A percentile compares a stretch with the other conserved stretches of the same genome.
Conservation (phyloP, 37 sponge, comb jelly and placozoan species). For the Corticium candelabrum region DNA sequence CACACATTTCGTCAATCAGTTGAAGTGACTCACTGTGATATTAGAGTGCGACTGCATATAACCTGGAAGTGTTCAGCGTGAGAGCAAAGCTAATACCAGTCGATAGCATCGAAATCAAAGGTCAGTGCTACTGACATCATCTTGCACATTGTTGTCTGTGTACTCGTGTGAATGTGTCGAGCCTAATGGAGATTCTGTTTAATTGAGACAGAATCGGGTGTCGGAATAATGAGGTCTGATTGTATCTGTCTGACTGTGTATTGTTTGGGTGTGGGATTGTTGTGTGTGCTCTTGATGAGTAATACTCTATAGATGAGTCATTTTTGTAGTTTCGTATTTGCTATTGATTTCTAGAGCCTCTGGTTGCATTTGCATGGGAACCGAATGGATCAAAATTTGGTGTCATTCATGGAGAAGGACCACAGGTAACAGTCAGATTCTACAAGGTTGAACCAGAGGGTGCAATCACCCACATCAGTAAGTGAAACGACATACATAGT, state of each 20-base stretch:
- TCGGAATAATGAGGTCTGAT: no score
- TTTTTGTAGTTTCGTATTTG: not conserved
- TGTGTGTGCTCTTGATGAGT: no score
- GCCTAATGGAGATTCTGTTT: no score
- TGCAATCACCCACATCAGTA: slow-evolving; percentile 30
- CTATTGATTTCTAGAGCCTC: slow-evolving; percentile 38
- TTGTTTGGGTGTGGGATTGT: no score
- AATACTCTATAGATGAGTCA: no score
- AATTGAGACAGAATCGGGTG: no score
- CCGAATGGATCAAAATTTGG: slow-evolving; percentile 82
- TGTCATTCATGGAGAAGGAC: slow-evolving; percentile 65
- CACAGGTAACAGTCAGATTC: slow-evolving; percentile 45
- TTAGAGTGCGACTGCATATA: slow-evolving; percentile 56
- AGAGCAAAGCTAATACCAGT: slow-evolving; percentile 86
- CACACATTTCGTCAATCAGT: no score
- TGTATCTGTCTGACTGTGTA: no score
- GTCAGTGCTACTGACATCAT: slow-evolving; percentile 21
- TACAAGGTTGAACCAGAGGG: slow-evolving; percentile 57
- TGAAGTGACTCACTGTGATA: no score
- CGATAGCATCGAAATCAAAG: slow-evolving; percentile 91
- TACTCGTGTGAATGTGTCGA: no score
- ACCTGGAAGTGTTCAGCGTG: slow-evolving; percentile 87
- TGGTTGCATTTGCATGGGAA: slow-evolving; percentile 68
- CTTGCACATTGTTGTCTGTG: not conserved
- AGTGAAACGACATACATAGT: not conserved